Evolutionary conservation across 1,140 invertebrate species (phyloP).

Genomic region (Meloidogyne exigua): DNA sequence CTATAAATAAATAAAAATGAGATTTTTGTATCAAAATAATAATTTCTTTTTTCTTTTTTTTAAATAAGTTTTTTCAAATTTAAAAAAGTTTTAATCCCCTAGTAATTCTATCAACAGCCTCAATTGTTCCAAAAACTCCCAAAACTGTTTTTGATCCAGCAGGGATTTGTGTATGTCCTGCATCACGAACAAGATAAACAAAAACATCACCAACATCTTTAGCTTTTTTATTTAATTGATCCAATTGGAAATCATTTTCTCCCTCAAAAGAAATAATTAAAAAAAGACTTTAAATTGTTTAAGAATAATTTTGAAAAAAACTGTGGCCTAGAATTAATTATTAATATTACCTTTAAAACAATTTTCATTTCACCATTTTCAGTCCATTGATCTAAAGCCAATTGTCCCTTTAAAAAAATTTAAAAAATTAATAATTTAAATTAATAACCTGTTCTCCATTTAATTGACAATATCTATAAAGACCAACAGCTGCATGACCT

Average conservation of each 20-base stretch:
- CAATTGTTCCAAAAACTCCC: conserved; percentile 66
- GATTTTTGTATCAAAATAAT: too few species aligned
- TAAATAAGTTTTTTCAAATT: not conserved
- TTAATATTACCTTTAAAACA: conserved; percentile 62
- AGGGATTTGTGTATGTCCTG: conserved; percentile 70
- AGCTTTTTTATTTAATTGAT: conserved; percentile 67
- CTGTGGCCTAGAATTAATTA: too few species aligned
- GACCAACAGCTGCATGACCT: conserved; percentile 70
- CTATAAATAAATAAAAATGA: too few species aligned
- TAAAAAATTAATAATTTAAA: not conserved
- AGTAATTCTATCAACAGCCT: conserved; percentile 65
- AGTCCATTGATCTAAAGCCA: conserved; percentile 35
- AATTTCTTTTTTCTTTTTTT: too few species aligned
- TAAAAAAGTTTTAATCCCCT: conserved; percentile 65
- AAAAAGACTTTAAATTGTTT: too few species aligned
- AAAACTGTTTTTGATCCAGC: conserved; percentile 66
- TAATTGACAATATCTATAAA: conserved; percentile 67
- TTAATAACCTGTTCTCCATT: conserved; percentile 57
- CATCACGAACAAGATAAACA: conserved; percentile 70
- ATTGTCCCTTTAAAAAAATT: conserved; percentile 40
- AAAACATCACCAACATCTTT: conserved; percentile 65
- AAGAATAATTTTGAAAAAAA: too few species aligned
- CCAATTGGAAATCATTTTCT: conserved; percentile 65
- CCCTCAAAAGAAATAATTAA: conserved; percentile 28
- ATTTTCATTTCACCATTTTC: conserved; percentile 70